phyloP scores from a whole-genome alignment of 2,797 vertebrate species.

The Phyllotis vaccarum region DNA sequence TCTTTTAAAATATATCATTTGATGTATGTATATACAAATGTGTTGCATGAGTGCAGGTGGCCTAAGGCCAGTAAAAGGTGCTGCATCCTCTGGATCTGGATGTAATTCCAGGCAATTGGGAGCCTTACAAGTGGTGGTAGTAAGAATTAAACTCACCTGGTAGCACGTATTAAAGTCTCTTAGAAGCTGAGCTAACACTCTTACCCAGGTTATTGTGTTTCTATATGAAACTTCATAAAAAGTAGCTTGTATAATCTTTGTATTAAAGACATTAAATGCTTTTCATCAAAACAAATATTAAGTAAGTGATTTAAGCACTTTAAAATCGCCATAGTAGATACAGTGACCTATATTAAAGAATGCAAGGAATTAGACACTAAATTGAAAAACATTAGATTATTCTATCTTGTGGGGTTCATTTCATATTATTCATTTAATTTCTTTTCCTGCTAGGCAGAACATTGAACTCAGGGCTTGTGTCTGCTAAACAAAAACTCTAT shows the following conservation, averaged over 20 bases:
- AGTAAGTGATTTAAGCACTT: not conserved
- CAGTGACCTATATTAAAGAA: not conserved
- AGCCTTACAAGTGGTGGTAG: not conserved
- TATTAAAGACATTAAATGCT: not conserved
- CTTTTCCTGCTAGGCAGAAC: not conserved
- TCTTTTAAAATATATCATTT: not conserved
- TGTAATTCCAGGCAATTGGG: not conserved
- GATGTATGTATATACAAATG: not conserved
- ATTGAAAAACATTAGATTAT: not conserved
- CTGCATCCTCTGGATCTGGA: too few relatives aligned
- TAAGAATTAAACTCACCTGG: not conserved
- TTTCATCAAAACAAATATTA: not conserved
- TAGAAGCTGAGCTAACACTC: not conserved
- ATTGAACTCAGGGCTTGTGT: not conserved
- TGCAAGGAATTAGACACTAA: not conserved
- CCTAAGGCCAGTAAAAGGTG: not conserved
- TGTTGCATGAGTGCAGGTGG: too few relatives aligned
- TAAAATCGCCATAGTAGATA: not conserved
- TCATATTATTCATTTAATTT: not conserved
- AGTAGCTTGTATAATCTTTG: not conserved
- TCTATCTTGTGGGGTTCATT: not conserved
- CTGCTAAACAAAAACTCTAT: not conserved
- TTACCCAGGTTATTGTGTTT: not conserved
- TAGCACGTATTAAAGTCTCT: not conserved
- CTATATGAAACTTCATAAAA: not conserved